A percentile compares a stretch with the other conserved stretches of the same genome.
phyloP scores from a whole-genome alignment of 2,113 vertebrate species.

The Oryzias woworae region DNA sequence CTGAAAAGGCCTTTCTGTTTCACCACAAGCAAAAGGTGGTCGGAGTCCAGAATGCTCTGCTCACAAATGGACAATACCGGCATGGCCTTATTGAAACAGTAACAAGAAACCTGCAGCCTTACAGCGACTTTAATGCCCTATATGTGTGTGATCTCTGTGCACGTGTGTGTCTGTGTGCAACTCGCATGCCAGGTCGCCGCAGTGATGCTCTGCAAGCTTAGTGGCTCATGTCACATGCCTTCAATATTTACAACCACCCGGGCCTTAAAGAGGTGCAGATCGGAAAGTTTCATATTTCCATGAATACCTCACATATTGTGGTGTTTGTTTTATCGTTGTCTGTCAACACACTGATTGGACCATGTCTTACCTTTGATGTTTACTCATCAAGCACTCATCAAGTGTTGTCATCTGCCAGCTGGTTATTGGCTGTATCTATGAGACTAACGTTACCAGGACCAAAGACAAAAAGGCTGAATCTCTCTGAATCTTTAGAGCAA shows the following conservation, averaged over 20 bases:
- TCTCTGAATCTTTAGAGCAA: constrained; percentile 11
- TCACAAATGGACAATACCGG: constrained; percentile 39
- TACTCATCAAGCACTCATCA: constrained; percentile 1
- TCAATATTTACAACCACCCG: constrained; percentile 13
- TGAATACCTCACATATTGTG: constrained; percentile 1
- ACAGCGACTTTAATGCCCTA: constrained; percentile 16
- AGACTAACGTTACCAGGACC: not conserved
- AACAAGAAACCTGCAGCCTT: constrained; percentile 40
- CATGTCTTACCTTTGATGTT: constrained; percentile 33
- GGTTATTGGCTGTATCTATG: constrained; percentile 15
- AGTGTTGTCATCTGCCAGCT: constrained; percentile 36
- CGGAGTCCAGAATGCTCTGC: constrained; percentile 54
- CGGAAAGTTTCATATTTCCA: constrained; percentile 9
- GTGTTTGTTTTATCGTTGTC: constrained; percentile 3
- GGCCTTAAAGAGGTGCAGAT: too few species aligned
- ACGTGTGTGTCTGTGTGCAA: constrained; percentile 12
- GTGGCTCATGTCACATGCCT: constrained; percentile 3
- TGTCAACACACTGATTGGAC: constrained; percentile 8
- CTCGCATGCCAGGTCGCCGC: constrained; percentile 9
- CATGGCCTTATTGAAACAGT: constrained; percentile 37
- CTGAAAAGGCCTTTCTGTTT: constrained; percentile 66
- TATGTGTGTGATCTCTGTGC: constrained; percentile 20
- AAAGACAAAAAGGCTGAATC: constrained; percentile 11
- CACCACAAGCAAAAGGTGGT: constrained; percentile 72
- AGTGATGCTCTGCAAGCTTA: constrained; percentile 9